Evolutionary conservation across 2,113 vertebrate genomes (phyloP).

Genomic region (Mastomys coucha): DNA sequence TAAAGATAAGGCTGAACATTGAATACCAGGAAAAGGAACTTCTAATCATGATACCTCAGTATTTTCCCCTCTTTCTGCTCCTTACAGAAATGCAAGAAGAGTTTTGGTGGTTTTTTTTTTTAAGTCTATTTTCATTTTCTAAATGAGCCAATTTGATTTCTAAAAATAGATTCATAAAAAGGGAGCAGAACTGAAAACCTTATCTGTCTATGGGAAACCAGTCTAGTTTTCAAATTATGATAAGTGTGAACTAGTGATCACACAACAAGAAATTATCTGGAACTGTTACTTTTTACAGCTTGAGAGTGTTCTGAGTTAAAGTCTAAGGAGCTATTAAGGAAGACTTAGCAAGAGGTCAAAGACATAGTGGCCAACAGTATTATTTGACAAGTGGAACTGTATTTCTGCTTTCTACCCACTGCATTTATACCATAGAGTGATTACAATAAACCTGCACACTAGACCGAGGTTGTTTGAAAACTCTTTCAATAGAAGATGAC

Average conservation of each 20-base stretch:
- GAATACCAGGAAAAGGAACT: background rate
- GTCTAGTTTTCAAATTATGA: conserved; percentile 27
- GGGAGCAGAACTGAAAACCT: background rate
- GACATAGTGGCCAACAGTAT: background rate
- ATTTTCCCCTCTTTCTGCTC: background rate
- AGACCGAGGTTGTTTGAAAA: background rate
- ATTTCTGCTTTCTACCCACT: conserved; percentile 18
- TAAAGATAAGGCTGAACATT: background rate
- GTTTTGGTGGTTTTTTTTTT: background rate
- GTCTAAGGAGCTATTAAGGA: background rate
- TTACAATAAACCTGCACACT: background rate
- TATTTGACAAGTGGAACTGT: background rate
- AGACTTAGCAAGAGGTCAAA: background rate
- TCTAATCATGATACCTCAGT: background rate
- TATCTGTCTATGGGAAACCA: conserved; percentile 22
- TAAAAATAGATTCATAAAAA: background rate
- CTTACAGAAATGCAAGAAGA: conserved; percentile 15
- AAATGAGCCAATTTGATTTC: conserved; percentile 15
- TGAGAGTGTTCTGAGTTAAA: conserved; percentile 1
- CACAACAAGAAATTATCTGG: conserved; percentile 32
- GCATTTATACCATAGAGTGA: conserved; percentile 1
- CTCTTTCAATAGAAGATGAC: background rate
- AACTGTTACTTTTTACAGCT: background rate
- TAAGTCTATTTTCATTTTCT: conserved; percentile 31
- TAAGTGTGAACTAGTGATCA: conserved; percentile 16